Conservation (phyloP, 2,113 vertebrate genomes). For the Brachypodius melanocephalos region DNA sequence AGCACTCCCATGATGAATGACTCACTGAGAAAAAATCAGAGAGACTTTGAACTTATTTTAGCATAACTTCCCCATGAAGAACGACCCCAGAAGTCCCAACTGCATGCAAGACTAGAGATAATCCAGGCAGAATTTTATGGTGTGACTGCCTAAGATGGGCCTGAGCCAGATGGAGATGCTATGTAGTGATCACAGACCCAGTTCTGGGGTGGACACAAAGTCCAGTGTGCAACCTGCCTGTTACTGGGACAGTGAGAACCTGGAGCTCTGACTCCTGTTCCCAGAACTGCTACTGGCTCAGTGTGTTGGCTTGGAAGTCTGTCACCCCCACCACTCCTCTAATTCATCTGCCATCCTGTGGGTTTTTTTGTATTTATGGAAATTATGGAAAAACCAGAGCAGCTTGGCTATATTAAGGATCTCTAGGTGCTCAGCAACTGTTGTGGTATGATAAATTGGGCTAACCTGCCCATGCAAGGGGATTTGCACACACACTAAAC, state of each 20-base stretch:
- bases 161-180: background rate
- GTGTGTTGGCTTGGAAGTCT: background rate
- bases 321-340: background rate
- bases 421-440: background rate
- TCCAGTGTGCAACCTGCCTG: background rate
- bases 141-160: background rate
- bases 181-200: background rate
- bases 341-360: background rate
- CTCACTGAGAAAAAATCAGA: slow-evolving; percentile 35
- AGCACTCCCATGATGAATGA: background rate
- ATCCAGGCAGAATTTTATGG: background rate
- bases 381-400: background rate
- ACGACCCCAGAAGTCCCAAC: background rate
- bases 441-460: background rate
- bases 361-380: background rate
- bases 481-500: background rate
- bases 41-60: slow-evolving; percentile 28
- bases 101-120: background rate
- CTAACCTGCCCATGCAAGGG: background rate
- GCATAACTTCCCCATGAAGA: slow-evolving; percentile 33
- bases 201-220: background rate
- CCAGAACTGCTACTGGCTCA: background rate
- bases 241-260: background rate
- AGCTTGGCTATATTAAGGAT: background rate
- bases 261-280: background rate